Evolutionary conservation across 2,797 vertebrate species (phyloP).

Genomic region (Cichlasoma orientale): DNA sequence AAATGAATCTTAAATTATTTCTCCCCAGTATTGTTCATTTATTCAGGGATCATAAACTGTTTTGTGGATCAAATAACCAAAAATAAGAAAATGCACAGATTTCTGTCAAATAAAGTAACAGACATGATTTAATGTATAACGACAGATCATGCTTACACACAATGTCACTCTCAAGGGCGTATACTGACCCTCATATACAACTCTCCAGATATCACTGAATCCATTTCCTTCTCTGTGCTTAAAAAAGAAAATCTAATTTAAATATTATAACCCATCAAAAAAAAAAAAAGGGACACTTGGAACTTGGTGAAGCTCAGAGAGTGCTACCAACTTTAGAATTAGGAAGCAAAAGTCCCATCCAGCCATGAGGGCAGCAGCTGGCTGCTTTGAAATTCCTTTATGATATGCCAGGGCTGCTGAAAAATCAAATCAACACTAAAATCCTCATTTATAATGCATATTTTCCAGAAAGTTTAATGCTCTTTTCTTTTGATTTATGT

Average conservation of each 20-base stretch:
- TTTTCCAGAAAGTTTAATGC: background rate
- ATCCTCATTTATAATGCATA: background rate
- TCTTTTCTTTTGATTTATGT: background rate
- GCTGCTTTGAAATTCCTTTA: slow-evolving; percentile 18
- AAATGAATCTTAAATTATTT: background rate
- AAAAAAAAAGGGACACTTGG: too few relatives aligned
- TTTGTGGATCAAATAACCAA: background rate
- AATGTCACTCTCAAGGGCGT: background rate
- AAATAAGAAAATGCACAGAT: background rate
- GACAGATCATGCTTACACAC: background rate
- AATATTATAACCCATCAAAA: background rate
- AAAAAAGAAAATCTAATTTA: background rate
- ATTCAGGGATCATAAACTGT: background rate
- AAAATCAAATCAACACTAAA: background rate
- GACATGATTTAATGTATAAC: background rate
- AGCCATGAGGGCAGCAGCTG: slow-evolving; percentile 23
- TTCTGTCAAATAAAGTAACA: background rate
- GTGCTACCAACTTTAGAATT: background rate
- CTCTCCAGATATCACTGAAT: background rate
- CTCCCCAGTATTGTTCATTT: background rate
- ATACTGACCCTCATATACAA: background rate
- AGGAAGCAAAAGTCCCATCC: background rate
- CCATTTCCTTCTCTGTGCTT: background rate
- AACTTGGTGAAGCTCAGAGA: background rate
- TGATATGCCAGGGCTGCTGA: slow-evolving; percentile 36